Evolutionary conservation across 2,888 invertebrate species (phyloP).

Genomic region (Noctua janthina): DNA sequence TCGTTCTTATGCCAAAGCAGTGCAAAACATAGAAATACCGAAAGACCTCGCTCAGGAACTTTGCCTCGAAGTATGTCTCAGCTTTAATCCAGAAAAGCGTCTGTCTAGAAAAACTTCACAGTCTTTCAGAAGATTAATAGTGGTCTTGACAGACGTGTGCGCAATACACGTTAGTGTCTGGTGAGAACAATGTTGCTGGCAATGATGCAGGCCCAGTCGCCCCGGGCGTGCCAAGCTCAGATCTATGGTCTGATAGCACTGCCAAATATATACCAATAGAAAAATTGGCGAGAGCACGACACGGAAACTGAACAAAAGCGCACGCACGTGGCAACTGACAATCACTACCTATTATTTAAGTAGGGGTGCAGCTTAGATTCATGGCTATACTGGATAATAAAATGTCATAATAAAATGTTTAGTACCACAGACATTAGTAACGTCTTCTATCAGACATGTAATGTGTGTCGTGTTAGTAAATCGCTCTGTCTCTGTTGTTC

Average conservation of each 20-base stretch:
- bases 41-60: constrained; percentile 52
- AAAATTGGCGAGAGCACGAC: constrained; percentile 64
- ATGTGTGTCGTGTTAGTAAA: constrained; percentile 17
- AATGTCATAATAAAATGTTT: constrained; percentile 40
- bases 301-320: constrained; percentile 57
- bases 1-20: constrained; percentile 48
- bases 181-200: constrained; percentile 74
- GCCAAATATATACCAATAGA: constrained; percentile 74
- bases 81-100: constrained; percentile 61
- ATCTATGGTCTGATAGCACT: constrained; percentile 76
- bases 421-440: constrained; percentile 27
- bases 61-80: constrained; percentile 57
- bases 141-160: constrained; percentile 83
- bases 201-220: constrained; percentile 65
- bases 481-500: constrained; percentile 16
- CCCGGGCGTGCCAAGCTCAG: constrained; percentile 78
- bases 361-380: constrained; percentile 25
- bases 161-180: constrained; percentile 75
- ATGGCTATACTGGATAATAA: constrained; percentile 40
- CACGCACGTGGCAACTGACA: constrained; percentile 55
- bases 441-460: constrained; percentile 28
- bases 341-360: constrained; percentile 35
- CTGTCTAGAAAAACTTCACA: constrained; percentile 57
- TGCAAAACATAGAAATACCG: constrained; percentile 43
- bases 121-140: constrained; percentile 81